Conservation (phyloP, 2,113 vertebrate genomes). For the Suncus etruscus region DNA sequence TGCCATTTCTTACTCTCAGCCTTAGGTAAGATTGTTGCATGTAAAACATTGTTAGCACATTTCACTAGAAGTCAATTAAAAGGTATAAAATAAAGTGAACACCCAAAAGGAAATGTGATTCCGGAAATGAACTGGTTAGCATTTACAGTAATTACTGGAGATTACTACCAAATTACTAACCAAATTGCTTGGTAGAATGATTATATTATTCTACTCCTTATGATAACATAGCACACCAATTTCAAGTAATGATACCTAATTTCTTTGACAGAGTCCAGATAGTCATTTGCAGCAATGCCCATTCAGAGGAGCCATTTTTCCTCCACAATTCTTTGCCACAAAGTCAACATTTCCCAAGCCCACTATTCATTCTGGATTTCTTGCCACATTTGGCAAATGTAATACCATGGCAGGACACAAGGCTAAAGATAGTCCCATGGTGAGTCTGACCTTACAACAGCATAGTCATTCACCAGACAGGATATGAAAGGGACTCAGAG, state of each 20-base stretch:
- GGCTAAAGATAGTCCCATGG: neutral
- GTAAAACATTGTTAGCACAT: slow-evolving; percentile 62
- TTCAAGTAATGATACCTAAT: slow-evolving; percentile 71
- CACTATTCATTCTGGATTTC: neutral
- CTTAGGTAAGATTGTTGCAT: slow-evolving; percentile 58
- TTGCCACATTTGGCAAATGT: neutral
- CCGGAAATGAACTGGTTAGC: slow-evolving; percentile 82
- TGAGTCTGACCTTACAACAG: neutral
- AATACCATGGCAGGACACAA: neutral
- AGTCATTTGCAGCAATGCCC: slow-evolving; percentile 71
- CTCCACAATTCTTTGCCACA: slow-evolving; percentile 3
- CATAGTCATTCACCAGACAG: neutral
- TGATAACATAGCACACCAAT: slow-evolving; percentile 71
- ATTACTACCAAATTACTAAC: slow-evolving; percentile 82
- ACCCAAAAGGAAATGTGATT: slow-evolving; percentile 74
- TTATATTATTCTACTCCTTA: slow-evolving; percentile 77
- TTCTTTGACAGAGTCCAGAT: slow-evolving; percentile 73
- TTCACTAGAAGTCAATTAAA: slow-evolving; percentile 79
- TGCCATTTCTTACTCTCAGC: neutral
- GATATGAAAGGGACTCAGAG: neutral
- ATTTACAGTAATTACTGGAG: slow-evolving; percentile 83
- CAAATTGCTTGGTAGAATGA: slow-evolving; percentile 78
- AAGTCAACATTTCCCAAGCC: neutral
- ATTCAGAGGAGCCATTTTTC: slow-evolving; percentile 3
- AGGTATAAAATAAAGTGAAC: slow-evolving; percentile 71